Percentiles rank a stretch among this genome's conserved stretches.
phyloP scores from a whole-genome alignment of 2,797 vertebrate species.

The Crypturellus tataupa region DNA sequence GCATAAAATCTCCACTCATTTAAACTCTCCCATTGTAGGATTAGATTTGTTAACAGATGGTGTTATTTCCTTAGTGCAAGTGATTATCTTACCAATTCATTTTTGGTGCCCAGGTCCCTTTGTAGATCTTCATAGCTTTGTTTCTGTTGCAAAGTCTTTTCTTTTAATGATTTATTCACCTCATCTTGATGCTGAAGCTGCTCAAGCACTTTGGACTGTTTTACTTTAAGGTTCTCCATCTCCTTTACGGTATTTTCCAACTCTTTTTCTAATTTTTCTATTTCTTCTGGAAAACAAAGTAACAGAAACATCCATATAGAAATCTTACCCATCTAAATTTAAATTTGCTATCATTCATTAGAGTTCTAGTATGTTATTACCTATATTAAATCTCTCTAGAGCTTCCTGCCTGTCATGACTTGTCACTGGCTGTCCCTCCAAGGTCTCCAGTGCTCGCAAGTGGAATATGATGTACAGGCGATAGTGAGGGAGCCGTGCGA shows the following conservation, averaged over 20 bases:
- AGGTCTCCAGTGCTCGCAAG: conserved; percentile 82
- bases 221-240: conserved; percentile 80
- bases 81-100: conserved; percentile 83
- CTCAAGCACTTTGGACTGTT: conserved; percentile 77
- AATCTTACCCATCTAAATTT: not conserved
- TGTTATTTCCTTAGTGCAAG: not conserved
- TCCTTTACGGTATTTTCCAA: conserved; percentile 81
- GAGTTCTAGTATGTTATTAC: conserved; percentile 60
- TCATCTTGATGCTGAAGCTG: conserved; percentile 82
- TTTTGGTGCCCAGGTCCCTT: conserved; percentile 85
- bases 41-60: too few species aligned
- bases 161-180: conserved; percentile 80
- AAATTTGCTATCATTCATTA: not conserved
- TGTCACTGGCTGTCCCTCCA: conserved; percentile 85
- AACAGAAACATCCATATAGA: not conserved
- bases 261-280: conserved; percentile 86
- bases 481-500: conserved; percentile 85
- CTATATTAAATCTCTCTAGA: conserved; percentile 86
- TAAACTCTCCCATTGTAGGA: not conserved
- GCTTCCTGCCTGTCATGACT: conserved; percentile 83
- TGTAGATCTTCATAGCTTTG: conserved; percentile 78
- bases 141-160: conserved; percentile 79
- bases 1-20: not conserved
- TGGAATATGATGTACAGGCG: conserved; percentile 86
- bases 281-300: conserved; percentile 81